Conservation (phyloP, 2,888 invertebrate genomes). For the Bimastos eiseni region DNA sequence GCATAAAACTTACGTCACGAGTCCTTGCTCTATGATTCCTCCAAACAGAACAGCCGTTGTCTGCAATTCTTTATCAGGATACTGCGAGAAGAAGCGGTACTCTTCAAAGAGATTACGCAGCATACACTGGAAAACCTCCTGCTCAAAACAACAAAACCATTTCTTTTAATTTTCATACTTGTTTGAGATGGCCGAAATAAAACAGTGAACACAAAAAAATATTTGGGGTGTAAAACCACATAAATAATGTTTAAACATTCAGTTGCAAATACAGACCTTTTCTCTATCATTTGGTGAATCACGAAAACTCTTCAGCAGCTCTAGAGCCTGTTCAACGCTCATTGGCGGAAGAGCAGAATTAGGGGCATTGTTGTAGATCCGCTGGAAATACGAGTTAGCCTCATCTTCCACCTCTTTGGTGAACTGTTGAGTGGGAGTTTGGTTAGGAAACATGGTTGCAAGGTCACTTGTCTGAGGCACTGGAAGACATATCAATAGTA, state of each 20-base stretch:
- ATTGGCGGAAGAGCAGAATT: constrained; percentile 74
- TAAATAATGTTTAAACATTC: background rate
- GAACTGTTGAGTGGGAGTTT: constrained; percentile 67
- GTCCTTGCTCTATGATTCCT: constrained; percentile 91
- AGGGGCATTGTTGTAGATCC: constrained; percentile 78
- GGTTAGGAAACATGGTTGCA: constrained; percentile 37
- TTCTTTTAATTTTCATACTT: background rate
- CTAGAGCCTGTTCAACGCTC: constrained; percentile 85
- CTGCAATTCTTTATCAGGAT: constrained; percentile 94
- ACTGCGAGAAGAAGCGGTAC: constrained; percentile 96
- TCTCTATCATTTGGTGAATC: constrained; percentile 57
- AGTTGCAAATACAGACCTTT: constrained; percentile 27
- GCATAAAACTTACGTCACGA: constrained; percentile 72
- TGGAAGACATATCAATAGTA: no score
- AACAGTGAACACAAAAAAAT: background rate
- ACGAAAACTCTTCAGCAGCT: constrained; percentile 92
- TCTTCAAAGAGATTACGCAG: constrained; percentile 95
- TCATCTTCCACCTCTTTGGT: constrained; percentile 97
- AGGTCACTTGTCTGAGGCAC: constrained; percentile 33
- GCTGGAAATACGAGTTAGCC: constrained; percentile 96
- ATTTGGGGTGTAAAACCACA: background rate
- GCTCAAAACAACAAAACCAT: constrained; percentile 36
- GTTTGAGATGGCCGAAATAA: background rate
- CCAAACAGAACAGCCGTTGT: constrained; percentile 97
- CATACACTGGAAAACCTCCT: constrained; percentile 86